Evolutionary conservation across 1,140 invertebrate species (phyloP).

Genomic region (Papilio xuthus): DNA sequence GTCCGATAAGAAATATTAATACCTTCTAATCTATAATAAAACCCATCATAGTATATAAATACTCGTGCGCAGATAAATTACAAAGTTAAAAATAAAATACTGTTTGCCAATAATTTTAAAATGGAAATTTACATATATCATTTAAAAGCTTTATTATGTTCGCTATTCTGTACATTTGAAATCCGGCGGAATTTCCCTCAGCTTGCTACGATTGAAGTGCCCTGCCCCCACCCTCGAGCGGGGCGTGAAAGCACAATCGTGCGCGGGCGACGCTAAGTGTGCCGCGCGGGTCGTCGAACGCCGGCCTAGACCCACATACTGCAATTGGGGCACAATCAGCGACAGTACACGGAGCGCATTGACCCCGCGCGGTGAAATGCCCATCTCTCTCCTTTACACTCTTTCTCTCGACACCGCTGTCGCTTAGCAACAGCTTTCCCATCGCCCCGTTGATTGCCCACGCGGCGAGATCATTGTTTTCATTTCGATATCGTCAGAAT

Average conservation of each 20-base stretch:
- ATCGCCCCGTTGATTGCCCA: slow-evolving; percentile 42
- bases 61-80: background rate
- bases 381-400: slow-evolving; percentile 78
- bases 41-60: background rate
- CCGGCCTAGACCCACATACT: slow-evolving; percentile 81
- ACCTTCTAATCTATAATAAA: slow-evolving; percentile 3
- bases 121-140: background rate
- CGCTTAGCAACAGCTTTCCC: slow-evolving; percentile 66
- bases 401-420: slow-evolving; percentile 74
- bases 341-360: slow-evolving; percentile 77
- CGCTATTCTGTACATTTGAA: background rate
- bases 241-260: slow-evolving; percentile 77
- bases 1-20: slow-evolving; percentile 13
- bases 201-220: slow-evolving; percentile 66
- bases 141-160: slow-evolving; percentile 21
- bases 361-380: slow-evolving; percentile 79
- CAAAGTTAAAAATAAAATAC: background rate
- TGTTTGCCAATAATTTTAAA: background rate
- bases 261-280: slow-evolving; percentile 73
- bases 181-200: slow-evolving; percentile 54
- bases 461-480: slow-evolving; percentile 11
- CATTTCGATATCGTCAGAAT: slow-evolving; percentile 13
- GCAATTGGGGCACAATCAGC: slow-evolving; percentile 81
- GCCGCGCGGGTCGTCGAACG: slow-evolving; percentile 79
- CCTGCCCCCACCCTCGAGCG: slow-evolving; percentile 64